A percentile compares a stretch with the other conserved stretches of the same genome.
Evolutionary conservation across 92 coral and sea anemone genomes (phyloP).

Genomic region (Virgularia gustaviana): DNA sequence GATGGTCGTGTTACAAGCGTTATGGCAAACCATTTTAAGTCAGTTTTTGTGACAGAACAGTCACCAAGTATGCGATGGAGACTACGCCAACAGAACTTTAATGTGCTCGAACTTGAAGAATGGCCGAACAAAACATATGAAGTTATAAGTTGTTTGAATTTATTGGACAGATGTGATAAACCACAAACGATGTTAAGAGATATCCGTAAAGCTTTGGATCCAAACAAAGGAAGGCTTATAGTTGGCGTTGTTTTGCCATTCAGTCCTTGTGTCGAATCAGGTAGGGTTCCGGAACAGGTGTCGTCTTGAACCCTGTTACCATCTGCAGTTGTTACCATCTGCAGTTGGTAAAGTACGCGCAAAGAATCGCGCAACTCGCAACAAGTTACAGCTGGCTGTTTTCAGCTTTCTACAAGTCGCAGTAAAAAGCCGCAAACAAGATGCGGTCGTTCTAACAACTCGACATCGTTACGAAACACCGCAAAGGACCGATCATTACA

Average conservation of each 20-base stretch:
- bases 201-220: slow-evolving; percentile 54
- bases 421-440: not conserved
- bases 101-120: slow-evolving; percentile 68
- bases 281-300: slow-evolving; percentile 21
- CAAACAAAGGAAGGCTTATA: slow-evolving; percentile 69
- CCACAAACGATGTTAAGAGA: slow-evolving; percentile 70
- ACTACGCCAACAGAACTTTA: slow-evolving; percentile 38
- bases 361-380: too few species aligned
- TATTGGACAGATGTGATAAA: slow-evolving; percentile 92
- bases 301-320: not conserved
- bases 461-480: too few species aligned
- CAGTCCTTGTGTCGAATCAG: slow-evolving; percentile 90
- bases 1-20: slow-evolving; percentile 88
- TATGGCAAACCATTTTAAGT: slow-evolving; percentile 80
- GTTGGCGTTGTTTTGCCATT: slow-evolving; percentile 86
- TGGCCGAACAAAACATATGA: slow-evolving; percentile 79
- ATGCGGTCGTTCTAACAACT: too few species aligned
- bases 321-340: too few species aligned
- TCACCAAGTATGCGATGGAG: slow-evolving; percentile 97
- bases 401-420: not conserved
- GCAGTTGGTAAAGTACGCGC: too few species aligned
- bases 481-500: too few species aligned
- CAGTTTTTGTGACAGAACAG: slow-evolving; percentile 84
- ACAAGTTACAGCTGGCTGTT: not conserved
- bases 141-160: slow-evolving; percentile 78